These are phyloP conservation scores for Ornithoptera priamus DNA, from an alignment of 2,888 invertebrate species.

Conservation along the genomic window DNA sequence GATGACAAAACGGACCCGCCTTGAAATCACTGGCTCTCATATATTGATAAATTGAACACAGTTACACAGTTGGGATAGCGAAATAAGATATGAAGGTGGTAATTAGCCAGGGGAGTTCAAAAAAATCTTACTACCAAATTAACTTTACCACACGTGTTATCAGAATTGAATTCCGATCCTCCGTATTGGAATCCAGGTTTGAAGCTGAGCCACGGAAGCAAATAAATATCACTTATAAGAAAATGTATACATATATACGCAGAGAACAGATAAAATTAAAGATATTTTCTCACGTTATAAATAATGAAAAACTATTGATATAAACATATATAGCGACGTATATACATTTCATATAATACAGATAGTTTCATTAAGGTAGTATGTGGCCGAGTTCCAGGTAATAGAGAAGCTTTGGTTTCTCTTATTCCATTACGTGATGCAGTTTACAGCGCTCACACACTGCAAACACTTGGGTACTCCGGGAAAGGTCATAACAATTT, in stretches of 20 bases:
- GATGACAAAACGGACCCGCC: too few species aligned
- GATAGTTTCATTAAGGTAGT: slow-evolving; percentile 26
- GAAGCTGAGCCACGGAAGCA: too few species aligned
- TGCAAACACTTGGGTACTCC: slow-evolving; percentile 44
- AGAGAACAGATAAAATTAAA: not conserved
- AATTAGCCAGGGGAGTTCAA: too few species aligned
- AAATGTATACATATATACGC: not conserved
- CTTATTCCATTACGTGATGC: slow-evolving; percentile 45
- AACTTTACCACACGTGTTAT: too few species aligned
- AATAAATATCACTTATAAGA: not conserved
- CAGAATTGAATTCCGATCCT: too few species aligned
- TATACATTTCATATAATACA: slow-evolving; percentile 8
- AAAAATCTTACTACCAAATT: too few species aligned
- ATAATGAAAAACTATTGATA: not conserved
- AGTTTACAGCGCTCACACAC: slow-evolving; percentile 42
- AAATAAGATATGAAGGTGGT: too few species aligned
- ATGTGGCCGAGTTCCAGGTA: slow-evolving; percentile 26
- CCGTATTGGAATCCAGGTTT: too few species aligned
- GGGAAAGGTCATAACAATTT: slow-evolving; percentile 53
- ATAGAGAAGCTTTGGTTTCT: slow-evolving; percentile 34
- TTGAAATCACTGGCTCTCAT: too few species aligned
- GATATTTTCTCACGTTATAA: not conserved
- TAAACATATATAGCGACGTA: not conserved
- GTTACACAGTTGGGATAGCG: too few species aligned
- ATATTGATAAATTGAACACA: too few species aligned